Base-by-base conservation (phyloP, 2,888 invertebrate genomes). In the Drosophila maculinotata region DNA sequence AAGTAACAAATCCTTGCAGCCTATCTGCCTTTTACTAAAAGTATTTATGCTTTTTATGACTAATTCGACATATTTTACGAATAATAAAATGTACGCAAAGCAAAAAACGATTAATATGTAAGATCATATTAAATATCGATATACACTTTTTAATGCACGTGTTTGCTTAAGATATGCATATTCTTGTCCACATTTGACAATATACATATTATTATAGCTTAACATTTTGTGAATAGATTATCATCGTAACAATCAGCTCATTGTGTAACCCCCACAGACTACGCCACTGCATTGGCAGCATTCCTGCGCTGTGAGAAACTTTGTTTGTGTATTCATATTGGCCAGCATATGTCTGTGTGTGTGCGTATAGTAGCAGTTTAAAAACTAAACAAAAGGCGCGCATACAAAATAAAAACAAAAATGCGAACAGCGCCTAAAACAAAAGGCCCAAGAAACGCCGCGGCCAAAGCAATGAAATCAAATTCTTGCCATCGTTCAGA, bases 401-500 rank as follows among this genome's bases (percentile, higher is more conserved):
- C 65, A 79, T 63, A 72, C 75, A 80, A 83, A 87, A 75, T 65
- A 72, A 77, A 78, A 76, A 73, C 60, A 81, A 66, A 75, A 69
- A 83, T 59, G 63, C 78, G 84, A 86, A 80, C 39, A 73, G 58
- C 59, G 67, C 58, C 79, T 76, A 75, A 77, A 79, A 82, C 85
- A 81, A 69, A 85, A 81, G 71, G 49, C 58, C 58, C 38, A 74
- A 69, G 71, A 87, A 80, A 76, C 68, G 51, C 63, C 42, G 79
- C 54, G 72, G 63, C 62, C 69, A 81, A 81, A 76, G 87, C 79
- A 87, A 74, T 69, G 66, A 75, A 82, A 83, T 76, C 67, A 83
- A 86, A 86, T 86, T 88, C 88, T 83, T 86, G 68, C 89, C 83
- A 78, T 89, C 87, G 79, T 73, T 82, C 65, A 74, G 76, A 74